Evolutionary conservation across 2,797 vertebrate species (phyloP), one percentile per base, ranked within the genome.

Genomic region (Ctenopoma kingsleyae): DNA sequence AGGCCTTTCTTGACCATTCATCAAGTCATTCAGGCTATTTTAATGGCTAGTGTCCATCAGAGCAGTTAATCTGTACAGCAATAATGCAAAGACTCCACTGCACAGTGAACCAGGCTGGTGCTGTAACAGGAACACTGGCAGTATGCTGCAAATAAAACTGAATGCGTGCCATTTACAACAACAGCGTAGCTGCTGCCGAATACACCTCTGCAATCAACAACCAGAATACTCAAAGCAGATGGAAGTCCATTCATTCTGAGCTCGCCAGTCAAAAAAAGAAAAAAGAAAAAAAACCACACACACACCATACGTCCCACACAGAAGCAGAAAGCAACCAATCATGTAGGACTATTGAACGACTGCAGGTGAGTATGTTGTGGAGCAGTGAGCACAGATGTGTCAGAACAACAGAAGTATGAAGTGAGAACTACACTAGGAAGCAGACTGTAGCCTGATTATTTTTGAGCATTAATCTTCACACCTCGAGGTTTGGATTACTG

Each of bases 401-500:
- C 60, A 76, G 67, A 30, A 36, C 36, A 59, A 38, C 27, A 40
- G 38, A 15, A 59, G 46, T 32, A n/a, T 0, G 48, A 51, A 17
- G 15, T 57, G 55, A 71, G 61, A 58, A 32, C 23, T 13, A 38
- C 2, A 19, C 8, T 23, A 41, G 43, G 36, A 44, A 15, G 17
- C n/a, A n/a, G n/a, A n/a, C n/a, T n/a, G n/a, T n/a, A 73, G 58
- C 41, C 36, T 19, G 55, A 20, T 71, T 61, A 61, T 67, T 72
- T 67, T 66, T 46, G 44, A 62, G 17, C 30, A 1, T 53, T 35
- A 43, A 50, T 2, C 63, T 74, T 73, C 51, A 76, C 76, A 76
- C 63, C 63, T 67, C 2, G 7, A 53, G 71, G 47, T 74, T 58
- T 25, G 72, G 78, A 79, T 78, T 50, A 74, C 36, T 57, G 60